Evolutionary conservation across 2,797 vertebrate species (phyloP).

Genomic region (Helicolenus hilgendorfi): DNA sequence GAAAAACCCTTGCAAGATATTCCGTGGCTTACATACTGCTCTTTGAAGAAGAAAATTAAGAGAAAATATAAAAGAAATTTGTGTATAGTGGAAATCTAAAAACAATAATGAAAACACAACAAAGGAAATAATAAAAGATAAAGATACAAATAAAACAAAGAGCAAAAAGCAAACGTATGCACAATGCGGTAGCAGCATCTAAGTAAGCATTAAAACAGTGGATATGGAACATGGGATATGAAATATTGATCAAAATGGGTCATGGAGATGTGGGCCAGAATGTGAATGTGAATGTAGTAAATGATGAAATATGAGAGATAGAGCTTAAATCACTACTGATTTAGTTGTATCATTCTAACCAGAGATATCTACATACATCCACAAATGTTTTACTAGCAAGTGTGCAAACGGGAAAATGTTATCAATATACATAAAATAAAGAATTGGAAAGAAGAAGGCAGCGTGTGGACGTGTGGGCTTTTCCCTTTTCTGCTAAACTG

Average conservation of each 20-base stretch:
- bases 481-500: neutral
- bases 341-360: neutral
- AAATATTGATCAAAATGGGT: slow-evolving; percentile 22
- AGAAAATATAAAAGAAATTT: neutral
- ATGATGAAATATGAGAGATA: neutral
- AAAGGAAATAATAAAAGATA: neutral
- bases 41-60: no score
- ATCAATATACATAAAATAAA: neutral
- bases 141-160: neutral
- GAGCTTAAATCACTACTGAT: neutral
- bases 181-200: neutral
- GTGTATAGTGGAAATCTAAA: neutral
- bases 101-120: neutral
- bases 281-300: neutral
- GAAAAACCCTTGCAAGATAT: no score
- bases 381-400: neutral
- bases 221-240: slow-evolving; percentile 6
- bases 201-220: neutral
- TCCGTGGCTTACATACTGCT: no score
- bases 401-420: neutral
- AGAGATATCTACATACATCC: neutral
- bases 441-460: neutral
- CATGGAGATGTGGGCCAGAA: neutral
- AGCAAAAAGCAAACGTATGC: neutral
- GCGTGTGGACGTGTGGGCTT: neutral